Evolutionary conservation across 30 jellyfish, hydroid and myxozoan species (phyloP).

Genomic region (Hydractinia symbiolongicarpus): DNA sequence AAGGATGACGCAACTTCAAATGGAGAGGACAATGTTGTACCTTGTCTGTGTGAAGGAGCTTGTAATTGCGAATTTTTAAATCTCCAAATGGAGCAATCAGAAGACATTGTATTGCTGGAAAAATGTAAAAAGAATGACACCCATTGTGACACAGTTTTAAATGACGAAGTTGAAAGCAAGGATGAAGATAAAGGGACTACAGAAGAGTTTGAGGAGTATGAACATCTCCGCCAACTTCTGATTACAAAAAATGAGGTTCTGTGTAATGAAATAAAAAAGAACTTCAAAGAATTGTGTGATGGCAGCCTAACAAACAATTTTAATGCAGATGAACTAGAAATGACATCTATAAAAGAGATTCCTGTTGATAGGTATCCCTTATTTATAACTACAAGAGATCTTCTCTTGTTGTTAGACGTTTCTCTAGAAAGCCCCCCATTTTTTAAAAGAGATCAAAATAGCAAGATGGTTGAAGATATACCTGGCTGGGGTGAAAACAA

Average conservation of each 20-base stretch:
- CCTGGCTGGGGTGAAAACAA: constrained; percentile 86
- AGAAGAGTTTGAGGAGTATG: constrained; percentile 33
- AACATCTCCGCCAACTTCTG: constrained; percentile 71
- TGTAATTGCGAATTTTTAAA: constrained; percentile 35
- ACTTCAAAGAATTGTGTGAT: constrained; percentile 54
- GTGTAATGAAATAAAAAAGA: constrained; percentile 57
- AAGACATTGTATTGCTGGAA: neutral
- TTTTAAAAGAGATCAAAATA: constrained; percentile 46
- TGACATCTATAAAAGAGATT: constrained; percentile 14
- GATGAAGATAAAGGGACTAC: constrained; percentile 20
- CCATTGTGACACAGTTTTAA: neutral
- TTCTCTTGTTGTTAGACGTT: constrained; percentile 62
- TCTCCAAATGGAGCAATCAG: neutral
- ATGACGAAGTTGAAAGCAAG: neutral
- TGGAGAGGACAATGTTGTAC: neutral
- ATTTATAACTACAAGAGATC: constrained; percentile 60
- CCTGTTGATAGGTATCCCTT: constrained; percentile 43
- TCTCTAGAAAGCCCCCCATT: constrained; percentile 61
- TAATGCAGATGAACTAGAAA: constrained; percentile 13
- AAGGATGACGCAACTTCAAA: neutral
- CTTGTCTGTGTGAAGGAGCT: constrained; percentile 22
- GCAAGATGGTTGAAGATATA: constrained; percentile 40
- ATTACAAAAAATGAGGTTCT: constrained; percentile 73
- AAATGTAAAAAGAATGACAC: neutral
- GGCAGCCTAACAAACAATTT: constrained; percentile 35